phyloP scores from a whole-genome alignment of 2,888 invertebrate genomes.

The Napeogenes sylphis region DNA sequence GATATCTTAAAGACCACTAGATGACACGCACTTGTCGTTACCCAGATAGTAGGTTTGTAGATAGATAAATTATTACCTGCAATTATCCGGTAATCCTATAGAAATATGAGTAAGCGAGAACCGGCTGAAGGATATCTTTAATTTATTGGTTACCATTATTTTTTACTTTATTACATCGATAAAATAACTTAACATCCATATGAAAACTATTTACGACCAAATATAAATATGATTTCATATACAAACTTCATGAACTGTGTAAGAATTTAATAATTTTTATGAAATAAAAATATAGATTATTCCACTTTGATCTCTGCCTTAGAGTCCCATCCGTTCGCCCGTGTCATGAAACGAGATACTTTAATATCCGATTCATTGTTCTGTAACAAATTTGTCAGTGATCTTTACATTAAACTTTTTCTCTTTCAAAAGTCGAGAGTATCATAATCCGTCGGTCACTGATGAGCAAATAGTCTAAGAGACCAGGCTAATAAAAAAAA shows the following conservation, averaged over 20 bases:
- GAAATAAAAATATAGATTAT: slow-evolving; percentile 8
- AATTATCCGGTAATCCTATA: slow-evolving; percentile 32
- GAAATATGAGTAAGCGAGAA: slow-evolving; percentile 27
- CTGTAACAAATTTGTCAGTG: slow-evolving; percentile 78
- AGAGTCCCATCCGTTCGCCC: slow-evolving; percentile 66
- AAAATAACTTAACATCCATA: slow-evolving; percentile 24
- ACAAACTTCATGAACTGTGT: neutral
- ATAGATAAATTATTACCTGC: slow-evolving; percentile 32
- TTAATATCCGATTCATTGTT: slow-evolving; percentile 77
- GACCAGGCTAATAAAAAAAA: slow-evolving; percentile 58
- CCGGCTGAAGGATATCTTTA: slow-evolving; percentile 22
- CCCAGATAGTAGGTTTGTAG: slow-evolving; percentile 29
- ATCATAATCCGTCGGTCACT: slow-evolving; percentile 66
- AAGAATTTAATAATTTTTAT: neutral
- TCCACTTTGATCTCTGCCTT: slow-evolving; percentile 47
- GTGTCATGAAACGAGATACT: slow-evolving; percentile 75
- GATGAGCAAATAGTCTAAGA: slow-evolving; percentile 64
- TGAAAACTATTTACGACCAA: neutral
- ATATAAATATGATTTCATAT: neutral
- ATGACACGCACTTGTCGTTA: slow-evolving; percentile 58
- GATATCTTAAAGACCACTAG: slow-evolving; percentile 28
- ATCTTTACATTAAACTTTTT: slow-evolving; percentile 76
- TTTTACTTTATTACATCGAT: slow-evolving; percentile 28
- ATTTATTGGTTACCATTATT: slow-evolving; percentile 23
- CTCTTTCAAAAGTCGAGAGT: slow-evolving; percentile 71